Evolutionary conservation across 2,797 vertebrate species (phyloP).

Genomic region (Sciurus carolinensis): DNA sequence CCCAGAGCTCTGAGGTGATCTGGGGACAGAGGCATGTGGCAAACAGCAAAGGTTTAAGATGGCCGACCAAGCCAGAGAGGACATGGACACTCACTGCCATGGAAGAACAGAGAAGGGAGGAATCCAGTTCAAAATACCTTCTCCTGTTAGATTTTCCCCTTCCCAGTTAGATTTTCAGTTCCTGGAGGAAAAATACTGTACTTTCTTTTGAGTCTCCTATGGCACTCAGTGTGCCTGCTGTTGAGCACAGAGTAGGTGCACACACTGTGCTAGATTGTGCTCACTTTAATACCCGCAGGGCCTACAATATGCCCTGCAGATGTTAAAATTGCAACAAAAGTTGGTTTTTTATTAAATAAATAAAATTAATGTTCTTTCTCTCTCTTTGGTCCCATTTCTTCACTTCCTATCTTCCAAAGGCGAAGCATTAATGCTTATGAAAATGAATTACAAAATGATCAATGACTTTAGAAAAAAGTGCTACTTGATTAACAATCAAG

Average conservation of each 20-base stretch:
- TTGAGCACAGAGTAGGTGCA: not conserved
- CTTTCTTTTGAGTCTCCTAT: not conserved
- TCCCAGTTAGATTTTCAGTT: not conserved
- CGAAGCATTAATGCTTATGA: slow-evolving; percentile 26
- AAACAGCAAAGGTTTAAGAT: not conserved
- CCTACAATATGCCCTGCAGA: not conserved
- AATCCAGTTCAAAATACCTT: not conserved
- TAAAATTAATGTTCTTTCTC: not conserved
- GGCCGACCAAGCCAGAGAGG: no score
- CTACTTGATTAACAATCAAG: slow-evolving; percentile 9
- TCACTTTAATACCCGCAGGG: not conserved
- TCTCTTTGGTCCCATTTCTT: slow-evolving; percentile 4
- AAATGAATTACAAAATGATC: not conserved
- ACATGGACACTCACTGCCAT: not conserved
- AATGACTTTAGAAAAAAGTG: slow-evolving; percentile 52
- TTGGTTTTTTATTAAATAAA: slow-evolving; percentile 24
- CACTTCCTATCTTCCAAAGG: not conserved
- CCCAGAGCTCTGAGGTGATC: not conserved
- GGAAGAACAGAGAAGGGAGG: not conserved
- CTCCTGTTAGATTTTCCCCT: not conserved
- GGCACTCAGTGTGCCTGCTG: not conserved
- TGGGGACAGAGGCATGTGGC: not conserved
- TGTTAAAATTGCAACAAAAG: not conserved
- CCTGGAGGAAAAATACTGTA: not conserved
- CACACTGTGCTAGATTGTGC: not conserved